Evolutionary conservation across 2,888 invertebrate species (phyloP).

Genomic region (Leucophenga montana): DNA sequence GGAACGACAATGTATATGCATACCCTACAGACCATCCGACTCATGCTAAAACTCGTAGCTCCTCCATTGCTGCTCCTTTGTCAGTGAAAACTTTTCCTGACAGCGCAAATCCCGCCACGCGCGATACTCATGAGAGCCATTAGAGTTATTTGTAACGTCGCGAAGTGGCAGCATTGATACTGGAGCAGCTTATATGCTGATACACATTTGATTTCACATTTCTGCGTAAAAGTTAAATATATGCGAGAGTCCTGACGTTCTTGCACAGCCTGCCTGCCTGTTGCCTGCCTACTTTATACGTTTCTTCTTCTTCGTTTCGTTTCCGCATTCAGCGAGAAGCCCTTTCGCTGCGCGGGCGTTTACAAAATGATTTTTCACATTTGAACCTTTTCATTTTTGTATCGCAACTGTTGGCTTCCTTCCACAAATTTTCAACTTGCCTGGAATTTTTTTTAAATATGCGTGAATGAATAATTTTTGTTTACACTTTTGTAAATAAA

Average conservation of each 20-base stretch:
- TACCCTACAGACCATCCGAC: not conserved
- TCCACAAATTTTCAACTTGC: not conserved
- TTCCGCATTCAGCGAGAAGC: slow-evolving; percentile 44
- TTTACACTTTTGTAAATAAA: slow-evolving; percentile 64
- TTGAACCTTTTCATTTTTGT: slow-evolving; percentile 49
- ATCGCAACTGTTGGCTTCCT: too few species aligned
- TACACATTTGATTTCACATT: slow-evolving; percentile 38
- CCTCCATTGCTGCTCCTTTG: too few species aligned
- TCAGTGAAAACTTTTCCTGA: not conserved
- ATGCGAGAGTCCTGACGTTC: not conserved
- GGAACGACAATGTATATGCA: not conserved
- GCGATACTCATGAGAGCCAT: slow-evolving; percentile 60
- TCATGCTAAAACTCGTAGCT: too few species aligned
- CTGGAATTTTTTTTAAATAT: slow-evolving; percentile 49
- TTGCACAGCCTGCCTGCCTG: not conserved
- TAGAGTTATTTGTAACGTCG: slow-evolving; percentile 39
- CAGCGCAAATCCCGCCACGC: slow-evolving; percentile 4
- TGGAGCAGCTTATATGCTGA: slow-evolving; percentile 36
- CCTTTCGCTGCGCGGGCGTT: slow-evolving; percentile 35
- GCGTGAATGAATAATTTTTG: slow-evolving; percentile 64
- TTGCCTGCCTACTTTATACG: not conserved
- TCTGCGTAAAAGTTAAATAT: not conserved
- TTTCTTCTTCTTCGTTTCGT: slow-evolving; percentile 19
- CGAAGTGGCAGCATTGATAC: slow-evolving; percentile 33
- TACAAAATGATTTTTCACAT: slow-evolving; percentile 56